A percentile compares a stretch with the other conserved stretches of the same genome.
These are phyloP conservation scores for Triplophysa yarkandensis DNA, from an alignment of 2,797 vertebrate genomes.

Conservation along the genomic window DNA sequence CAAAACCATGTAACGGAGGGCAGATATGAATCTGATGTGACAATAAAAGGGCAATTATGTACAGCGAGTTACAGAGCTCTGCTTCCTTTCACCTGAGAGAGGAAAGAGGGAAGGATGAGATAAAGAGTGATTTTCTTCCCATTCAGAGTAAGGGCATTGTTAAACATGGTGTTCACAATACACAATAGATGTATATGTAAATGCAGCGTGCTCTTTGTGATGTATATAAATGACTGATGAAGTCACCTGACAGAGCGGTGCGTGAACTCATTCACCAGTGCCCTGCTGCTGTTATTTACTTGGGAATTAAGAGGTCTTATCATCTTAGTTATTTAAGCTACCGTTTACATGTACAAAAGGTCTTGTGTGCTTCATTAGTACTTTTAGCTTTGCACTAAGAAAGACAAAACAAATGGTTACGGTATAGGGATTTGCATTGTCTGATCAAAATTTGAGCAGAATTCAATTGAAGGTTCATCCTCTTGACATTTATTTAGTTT, in stretches of 20 bases:
- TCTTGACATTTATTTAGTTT: too few species aligned
- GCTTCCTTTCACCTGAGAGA: slow-evolving; percentile 59
- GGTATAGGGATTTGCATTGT: too few species aligned
- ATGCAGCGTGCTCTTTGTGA: slow-evolving; percentile 37
- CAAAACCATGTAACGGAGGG: slow-evolving; percentile 47
- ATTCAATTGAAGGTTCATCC: too few species aligned
- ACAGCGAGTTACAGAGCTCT: slow-evolving; percentile 64
- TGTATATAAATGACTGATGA: slow-evolving; percentile 38
- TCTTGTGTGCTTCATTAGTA: not conserved
- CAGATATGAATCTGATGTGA: slow-evolving; percentile 80
- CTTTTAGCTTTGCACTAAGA: not conserved
- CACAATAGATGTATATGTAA: slow-evolving; percentile 33
- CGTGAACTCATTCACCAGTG: not conserved
- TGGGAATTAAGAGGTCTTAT: slow-evolving; percentile 18
- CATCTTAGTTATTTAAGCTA: slow-evolving; percentile 17
- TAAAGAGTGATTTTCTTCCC: slow-evolving; percentile 46
- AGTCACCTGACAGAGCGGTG: slow-evolving; percentile 2
- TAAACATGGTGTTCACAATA: slow-evolving; percentile 35
- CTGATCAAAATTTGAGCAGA: too few species aligned
- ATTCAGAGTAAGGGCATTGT: slow-evolving; percentile 33
- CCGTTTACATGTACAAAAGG: slow-evolving; percentile 11
- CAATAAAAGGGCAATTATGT: slow-evolving; percentile 78
- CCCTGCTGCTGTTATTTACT: slow-evolving; percentile 25
- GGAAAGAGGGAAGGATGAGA: slow-evolving; percentile 47
- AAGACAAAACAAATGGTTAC: too few species aligned